These are phyloP conservation scores for Lepus americanus DNA, from an alignment of 2,113 vertebrate species.

Conservation along the genomic window DNA sequence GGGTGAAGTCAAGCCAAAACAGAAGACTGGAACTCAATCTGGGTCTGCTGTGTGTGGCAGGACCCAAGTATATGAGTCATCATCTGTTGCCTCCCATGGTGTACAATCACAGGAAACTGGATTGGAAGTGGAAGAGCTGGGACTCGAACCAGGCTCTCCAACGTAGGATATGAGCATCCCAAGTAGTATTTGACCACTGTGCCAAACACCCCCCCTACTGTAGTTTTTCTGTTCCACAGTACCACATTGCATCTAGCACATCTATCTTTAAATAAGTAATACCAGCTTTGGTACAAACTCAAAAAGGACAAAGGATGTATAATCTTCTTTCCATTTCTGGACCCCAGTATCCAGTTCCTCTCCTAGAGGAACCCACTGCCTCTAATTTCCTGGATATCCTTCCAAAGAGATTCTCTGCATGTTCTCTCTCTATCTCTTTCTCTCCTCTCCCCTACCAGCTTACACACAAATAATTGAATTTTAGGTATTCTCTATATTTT, in stretches of 20 bases:
- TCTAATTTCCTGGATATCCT: background rate
- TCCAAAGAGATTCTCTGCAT: background rate
- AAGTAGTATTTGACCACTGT: too few relatives aligned
- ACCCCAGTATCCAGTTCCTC: background rate
- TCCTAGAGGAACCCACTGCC: background rate
- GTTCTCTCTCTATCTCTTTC: background rate
- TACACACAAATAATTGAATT: background rate
- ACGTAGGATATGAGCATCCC: too few relatives aligned
- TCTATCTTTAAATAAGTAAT: conserved; percentile 44
- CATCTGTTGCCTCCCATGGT: too few relatives aligned
- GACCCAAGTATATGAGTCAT: too few relatives aligned
- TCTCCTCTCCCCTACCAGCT: background rate
- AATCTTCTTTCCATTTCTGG: background rate
- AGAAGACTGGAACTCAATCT: too few relatives aligned
- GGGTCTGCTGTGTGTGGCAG: too few relatives aligned
- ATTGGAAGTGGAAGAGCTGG: too few relatives aligned
- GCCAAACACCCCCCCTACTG: background rate
- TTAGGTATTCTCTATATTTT: background rate
- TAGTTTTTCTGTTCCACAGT: background rate
- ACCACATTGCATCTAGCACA: background rate
- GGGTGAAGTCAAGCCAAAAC: too few relatives aligned
- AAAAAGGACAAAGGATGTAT: background rate
- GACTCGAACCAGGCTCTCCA: too few relatives aligned
- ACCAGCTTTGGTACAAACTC: conserved; percentile 12
- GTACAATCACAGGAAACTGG: too few relatives aligned